Base-by-base conservation (phyloP, 1,140 invertebrate genomes). In the Tetramorium alpestre region DNA sequence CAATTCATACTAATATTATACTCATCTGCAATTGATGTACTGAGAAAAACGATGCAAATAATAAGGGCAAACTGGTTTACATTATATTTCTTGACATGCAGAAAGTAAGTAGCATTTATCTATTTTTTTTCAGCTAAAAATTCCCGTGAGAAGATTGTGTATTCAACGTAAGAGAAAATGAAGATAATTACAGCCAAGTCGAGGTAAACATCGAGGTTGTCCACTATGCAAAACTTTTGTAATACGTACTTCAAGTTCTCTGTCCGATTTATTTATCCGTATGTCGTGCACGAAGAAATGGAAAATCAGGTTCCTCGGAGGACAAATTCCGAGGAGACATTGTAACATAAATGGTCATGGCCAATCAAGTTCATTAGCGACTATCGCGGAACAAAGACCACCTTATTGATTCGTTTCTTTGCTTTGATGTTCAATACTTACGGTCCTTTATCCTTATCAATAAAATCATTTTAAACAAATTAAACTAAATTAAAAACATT, bases 241-340 rank as follows among this genome's bases (percentile, higher is more conserved):
- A 4, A 18, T 10, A n/a, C 13, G 25, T 7, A 87, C 58, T 85
- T 85, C 41, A 69, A 85, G 41, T 85, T 87, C 54, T 81, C 56
- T 76, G 51, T 87, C 41, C 2, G 28, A 64, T 69, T 87, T 54
- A 6, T 62, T 80, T 75, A 28, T 89, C 28, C 0, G 33, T 64
- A 90, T 87, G 41, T 87, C 6, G 2, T 2, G 25, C 78, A 88
- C 51, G 88, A 80, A 70, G 64, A 70, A 76, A 77, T 76, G 25
- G n/a, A 60, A 41, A 6, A 69, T 58, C 33, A 70, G 33, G 22
- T 54, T 38, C 33, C 47, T 41, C 47, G 64, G 44, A 88, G 56
- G 56, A 86, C 77, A 58, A 89, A 86, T 33, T 86, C 87, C 58
- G 60, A 82, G 73, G 64, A 92, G 65, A 92, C 88, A 92, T 90